Base-by-base conservation (phyloP, 2,888 invertebrate genomes). In the Portevinia maculata region DNA sequence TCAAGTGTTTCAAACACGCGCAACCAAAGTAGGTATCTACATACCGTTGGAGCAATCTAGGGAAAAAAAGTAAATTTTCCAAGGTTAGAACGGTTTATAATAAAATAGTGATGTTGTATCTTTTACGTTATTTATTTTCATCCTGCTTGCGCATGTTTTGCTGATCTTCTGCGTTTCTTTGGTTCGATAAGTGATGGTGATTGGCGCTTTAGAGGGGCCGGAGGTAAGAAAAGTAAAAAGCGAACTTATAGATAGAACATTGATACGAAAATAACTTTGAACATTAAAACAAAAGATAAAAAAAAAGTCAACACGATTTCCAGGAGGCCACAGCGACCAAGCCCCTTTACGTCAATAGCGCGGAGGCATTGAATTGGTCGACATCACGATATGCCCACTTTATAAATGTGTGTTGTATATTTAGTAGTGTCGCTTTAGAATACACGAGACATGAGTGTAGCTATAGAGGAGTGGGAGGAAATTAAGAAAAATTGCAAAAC, bases 311-410 rank as follows among this genome's bases (percentile, higher is more conserved):
- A 17, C 44, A 32, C 17, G 44, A 39, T 17, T 52, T 50, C 55
- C 3, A 70, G 41, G 71, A 69, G 78, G 76, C 76, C 65, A 60
- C 64, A 46, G 8, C 76, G 53, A 71, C 65, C 83, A 60, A 83
- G 76, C 83, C 83, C 78, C 83, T 59, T 59, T 83, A 83, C 83
- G 71, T 83, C 71, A 83, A 52, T 57, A 21, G 13, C 8, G 30
- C 21, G 41, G 21, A 71, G 52, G 48, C 37, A 67, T 41, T 21
- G 60, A 78, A 75, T 64, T 65, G 65, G 69, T 71, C 52, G 52
- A 67, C 34, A 44, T 44, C 44, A 44, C 32, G 75, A 75, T 67
- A 28, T 52, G 67, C 75, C 75, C 67, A 67, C 75, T 39, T 41
- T 7, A n/a, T 13, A 39, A 13, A 3, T 39, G 13, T 15, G 7